Evolutionary conservation across 2,888 invertebrate genomes (phyloP), one percentile per base, ranked within the genome.

Genomic region (Lysandra coridon): DNA sequence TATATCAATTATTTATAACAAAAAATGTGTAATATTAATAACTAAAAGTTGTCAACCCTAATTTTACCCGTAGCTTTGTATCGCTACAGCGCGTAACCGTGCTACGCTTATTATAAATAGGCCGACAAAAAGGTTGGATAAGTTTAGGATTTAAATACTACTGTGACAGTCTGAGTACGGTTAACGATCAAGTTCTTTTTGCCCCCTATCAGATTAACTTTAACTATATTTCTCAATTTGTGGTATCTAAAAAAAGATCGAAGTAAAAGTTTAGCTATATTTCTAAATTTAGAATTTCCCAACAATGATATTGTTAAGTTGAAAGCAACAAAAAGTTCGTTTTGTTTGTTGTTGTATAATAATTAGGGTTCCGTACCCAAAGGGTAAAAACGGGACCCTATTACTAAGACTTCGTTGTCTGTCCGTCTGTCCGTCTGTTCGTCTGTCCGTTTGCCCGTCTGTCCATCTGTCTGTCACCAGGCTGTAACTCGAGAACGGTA

Each of bases 31-130:
- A n/a, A 60, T n/a, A 60, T 60, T 49, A 23, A 74, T 49, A 23
- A 74, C 1, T 44, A 12, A 44, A 23, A 33, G 4, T 4, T 57
- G 57, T 33, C 33, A 57, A 2, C 76, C 57, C 76, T 76, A 14
- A 76, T 57, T 53, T 12, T 33, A 49, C 30, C 76, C 76, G 17
- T 76, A 53, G 33, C 23, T 23, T 57, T 14, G 33, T 76, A 76
- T 33, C 76, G 33, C 33, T 57, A 53, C 49, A 53, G 75, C 75
- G 75, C 53, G 75, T 75, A 76, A 53, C 76, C 74, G 23, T 30
- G 53, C 53, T 76, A 76, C 76, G 53, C 76, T 30, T 44, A 44
- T 76, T 53, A 53, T 76, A 76, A 76, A 33, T 53, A 76, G 40
- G 49, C 53, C 30, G 30, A 53, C 49, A 53, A 76, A 76, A 53